Evolutionary conservation across 2,888 invertebrate genomes (phyloP), one percentile per base, ranked within the genome.

Genomic region (Pachycephus smyrnensis): DNA sequence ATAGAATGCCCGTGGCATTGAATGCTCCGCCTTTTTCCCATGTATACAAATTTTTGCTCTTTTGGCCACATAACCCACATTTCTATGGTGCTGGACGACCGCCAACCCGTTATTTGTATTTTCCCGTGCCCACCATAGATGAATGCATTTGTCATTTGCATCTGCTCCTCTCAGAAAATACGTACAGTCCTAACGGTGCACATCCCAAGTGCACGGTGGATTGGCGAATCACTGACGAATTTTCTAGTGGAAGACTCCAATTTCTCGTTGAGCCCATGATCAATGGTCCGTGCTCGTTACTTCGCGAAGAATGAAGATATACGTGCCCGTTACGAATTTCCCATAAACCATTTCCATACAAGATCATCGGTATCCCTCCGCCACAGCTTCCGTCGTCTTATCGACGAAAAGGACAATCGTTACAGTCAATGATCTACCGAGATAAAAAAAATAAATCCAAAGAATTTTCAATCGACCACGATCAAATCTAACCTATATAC

Each of bases 41-140:
- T 87, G 89, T 89, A 91, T 91, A 91, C 89, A 91, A 90, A 90
- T 90, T 90, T 87, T 86, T 88, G 87, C 87, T 87, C 90, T 88
- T 87, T 88, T 88, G 88, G 86, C 87, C 90, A 89, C 88, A 89
- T 91, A 91, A 91, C 91, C 91, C 89, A 91, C 82, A 91, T 91
- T 90, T 90, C 88, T 86, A 90, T 90, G 87, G 88, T 86, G 87
- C 84, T 81, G 77, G 81, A 82, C 82, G 84, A 86, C 86, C 87
- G 85, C 71, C 86, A 91, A 91, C 91, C 91, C 91, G 91, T 91
- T 91, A 91, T 89, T 89, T 84, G 81, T 85, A 82, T 87, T 86
- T 88, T 84, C 85, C 84, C 82, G 83, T 84, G 85, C 81, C 83
- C n/a, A 37, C 73, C 71, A 12, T 73, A 76, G 80, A 81, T 86